Base-by-base conservation (phyloP, 2,113 vertebrate genomes). In the Chlorodrepanis virens region DNA sequence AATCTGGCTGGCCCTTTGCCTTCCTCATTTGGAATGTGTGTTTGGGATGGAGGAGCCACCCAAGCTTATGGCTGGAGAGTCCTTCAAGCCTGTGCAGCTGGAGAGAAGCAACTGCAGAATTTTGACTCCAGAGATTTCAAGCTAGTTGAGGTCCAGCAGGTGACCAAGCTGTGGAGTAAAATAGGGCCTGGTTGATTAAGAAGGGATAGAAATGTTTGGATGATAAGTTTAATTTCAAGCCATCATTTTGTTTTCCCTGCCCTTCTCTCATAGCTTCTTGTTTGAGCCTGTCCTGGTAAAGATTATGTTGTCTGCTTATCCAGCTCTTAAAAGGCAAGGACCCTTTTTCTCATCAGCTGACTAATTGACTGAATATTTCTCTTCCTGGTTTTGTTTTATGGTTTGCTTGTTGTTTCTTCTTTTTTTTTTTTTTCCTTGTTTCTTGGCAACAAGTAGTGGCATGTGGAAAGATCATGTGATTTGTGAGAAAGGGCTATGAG, bases 401-500 rank as follows among this genome's bases (percentile, higher is more conserved):
- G 35, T 75, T 77, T 80, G 59, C 47, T 94, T 91, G 39, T 35
- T 35, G 45, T 52, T 68, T 53, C 5, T 20, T 57, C 4, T 18
- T 60, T 25, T 35, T 37, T 35, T 35, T 86, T 72, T 78, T 50
- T 68, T 57, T 50, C 10, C 28, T 92, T 44, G 33, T 92, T 93
- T 91, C 88, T 93, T 94, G 89, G 96, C 86, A 95, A 69, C 57
- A 11, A 53, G n/a, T 25, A 90, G 64, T 63, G 57, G 69, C 83
- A 82, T 61, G 59, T 61, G 39, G 68, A 42, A 82, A 57, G n/a
- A 76, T 91, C 96, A 92, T 72, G 89, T 96, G 94, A 61, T 92
- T 95, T 87, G 95, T 86, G 80, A 89, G 89, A 96, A 96, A 59
- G 57, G 82, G 56, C 71, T 92, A 18, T 11, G 72, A 53, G 42